Evolutionary conservation across 2,113 vertebrate genomes (phyloP).

Genomic region (Coptodon bakossiorum): DNA sequence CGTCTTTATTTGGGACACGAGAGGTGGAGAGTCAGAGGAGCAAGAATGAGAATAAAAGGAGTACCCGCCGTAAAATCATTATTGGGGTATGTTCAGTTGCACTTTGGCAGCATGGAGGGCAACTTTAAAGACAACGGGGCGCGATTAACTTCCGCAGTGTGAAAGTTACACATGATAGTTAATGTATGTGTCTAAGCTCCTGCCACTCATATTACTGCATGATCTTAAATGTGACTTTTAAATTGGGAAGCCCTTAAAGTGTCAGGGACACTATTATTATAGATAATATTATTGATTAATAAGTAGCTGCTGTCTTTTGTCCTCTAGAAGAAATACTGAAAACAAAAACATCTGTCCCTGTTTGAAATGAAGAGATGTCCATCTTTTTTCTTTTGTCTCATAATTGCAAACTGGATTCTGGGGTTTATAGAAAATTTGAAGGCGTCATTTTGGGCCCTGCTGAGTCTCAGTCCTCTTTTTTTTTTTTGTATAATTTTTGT

Average conservation of each 20-base stretch:
- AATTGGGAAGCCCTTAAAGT: background rate
- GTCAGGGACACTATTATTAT: background rate
- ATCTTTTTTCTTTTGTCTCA: background rate
- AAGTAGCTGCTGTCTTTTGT: background rate
- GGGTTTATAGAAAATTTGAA: background rate
- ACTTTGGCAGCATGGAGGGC: background rate
- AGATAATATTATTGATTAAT: background rate
- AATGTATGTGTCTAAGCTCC: background rate
- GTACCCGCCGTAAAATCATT: slow-evolving; percentile 40
- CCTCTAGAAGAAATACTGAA: background rate
- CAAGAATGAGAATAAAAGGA: background rate
- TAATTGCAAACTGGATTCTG: background rate
- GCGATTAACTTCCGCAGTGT: background rate
- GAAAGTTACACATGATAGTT: background rate
- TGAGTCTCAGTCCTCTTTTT: background rate
- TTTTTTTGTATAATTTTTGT: background rate
- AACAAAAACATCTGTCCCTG: fast-evolving
- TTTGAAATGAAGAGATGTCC: background rate
- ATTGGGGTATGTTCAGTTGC: slow-evolving; percentile 47
- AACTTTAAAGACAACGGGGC: background rate
- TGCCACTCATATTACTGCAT: background rate
- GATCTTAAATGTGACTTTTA: background rate
- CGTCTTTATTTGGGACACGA: slow-evolving; percentile 35
- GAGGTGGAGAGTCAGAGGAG: slow-evolving; percentile 43
- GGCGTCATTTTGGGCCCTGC: background rate